Conservation (phyloP, 2,888 invertebrate species). For the Syrista parreyssii region DNA sequence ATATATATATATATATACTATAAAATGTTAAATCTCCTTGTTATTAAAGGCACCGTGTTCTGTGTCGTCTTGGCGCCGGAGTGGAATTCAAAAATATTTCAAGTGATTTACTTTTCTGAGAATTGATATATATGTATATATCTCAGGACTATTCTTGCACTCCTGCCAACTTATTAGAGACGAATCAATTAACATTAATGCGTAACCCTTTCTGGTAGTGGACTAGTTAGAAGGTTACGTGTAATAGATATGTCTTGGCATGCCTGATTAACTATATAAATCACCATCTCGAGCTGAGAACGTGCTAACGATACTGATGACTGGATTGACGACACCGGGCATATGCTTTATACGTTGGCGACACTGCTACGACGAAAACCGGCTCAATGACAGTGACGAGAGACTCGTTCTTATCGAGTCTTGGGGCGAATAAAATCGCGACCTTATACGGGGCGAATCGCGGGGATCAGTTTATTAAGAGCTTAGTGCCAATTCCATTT, state of each 20-base stretch:
- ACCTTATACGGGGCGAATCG: background rate
- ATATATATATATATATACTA: too few relatives aligned
- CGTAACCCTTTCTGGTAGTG: background rate
- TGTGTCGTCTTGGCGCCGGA: too few relatives aligned
- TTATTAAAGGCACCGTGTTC: too few relatives aligned
- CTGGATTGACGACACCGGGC: conserved; percentile 7
- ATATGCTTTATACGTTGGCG: background rate
- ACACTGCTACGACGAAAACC: background rate
- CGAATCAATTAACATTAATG: background rate
- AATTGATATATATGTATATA: background rate
- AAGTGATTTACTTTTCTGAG: too few relatives aligned
- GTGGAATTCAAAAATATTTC: too few relatives aligned
- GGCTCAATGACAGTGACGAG: background rate
- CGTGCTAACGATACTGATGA: conserved; percentile 26
- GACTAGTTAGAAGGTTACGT: background rate
- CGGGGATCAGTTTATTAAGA: background rate
- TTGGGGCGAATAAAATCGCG: background rate
- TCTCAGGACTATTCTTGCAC: background rate
- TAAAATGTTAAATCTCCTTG: too few relatives aligned
- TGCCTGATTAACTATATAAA: background rate
- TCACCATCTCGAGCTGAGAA: conserved; percentile 12
- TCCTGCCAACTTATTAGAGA: background rate
- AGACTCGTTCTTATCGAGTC: background rate
- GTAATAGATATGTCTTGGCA: background rate
- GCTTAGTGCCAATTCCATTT: background rate